Conservation (phyloP, 2,888 invertebrate genomes). For the Drosophila koepferae region DNA sequence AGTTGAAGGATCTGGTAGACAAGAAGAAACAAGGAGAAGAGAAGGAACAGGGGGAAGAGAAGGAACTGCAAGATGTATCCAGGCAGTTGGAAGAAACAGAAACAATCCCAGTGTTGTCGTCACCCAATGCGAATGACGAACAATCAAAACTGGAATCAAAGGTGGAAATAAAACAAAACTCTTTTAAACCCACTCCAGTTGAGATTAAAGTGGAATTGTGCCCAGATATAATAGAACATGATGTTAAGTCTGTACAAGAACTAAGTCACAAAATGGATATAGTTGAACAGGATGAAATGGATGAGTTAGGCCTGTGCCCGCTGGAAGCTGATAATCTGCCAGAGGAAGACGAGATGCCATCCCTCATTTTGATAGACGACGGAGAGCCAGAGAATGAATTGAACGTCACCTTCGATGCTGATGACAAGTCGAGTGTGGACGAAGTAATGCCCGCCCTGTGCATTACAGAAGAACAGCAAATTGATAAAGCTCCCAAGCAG, state of each 20-base stretch:
- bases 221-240: not conserved
- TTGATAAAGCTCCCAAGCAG: constrained; percentile 15
- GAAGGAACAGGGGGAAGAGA: not conserved
- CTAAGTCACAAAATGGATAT: not conserved
- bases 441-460: constrained; percentile 5
- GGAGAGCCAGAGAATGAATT: constrained; percentile 39
- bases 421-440: constrained; percentile 12
- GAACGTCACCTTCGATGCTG: constrained; percentile 33
- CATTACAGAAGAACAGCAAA: constrained; percentile 14
- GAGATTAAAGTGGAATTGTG: not conserved
- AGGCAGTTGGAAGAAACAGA: not conserved
- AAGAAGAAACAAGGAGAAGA: too few species aligned
- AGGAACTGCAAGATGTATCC: not conserved
- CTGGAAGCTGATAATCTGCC: constrained; percentile 31
- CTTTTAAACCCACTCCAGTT: not conserved
- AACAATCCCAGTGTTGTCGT: not conserved
- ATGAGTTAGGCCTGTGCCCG: constrained; percentile 69
- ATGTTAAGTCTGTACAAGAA: not conserved
- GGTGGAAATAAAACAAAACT: not conserved
- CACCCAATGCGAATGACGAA: not conserved
- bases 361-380: constrained; percentile 62
- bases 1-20: too few species aligned
- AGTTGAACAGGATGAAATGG: constrained; percentile 35
- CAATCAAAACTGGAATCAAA: not conserved
- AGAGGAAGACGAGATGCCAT: constrained; percentile 64